Conservation (phyloP, 2,113 vertebrate genomes). For the Cyrtonyx montezumae region DNA sequence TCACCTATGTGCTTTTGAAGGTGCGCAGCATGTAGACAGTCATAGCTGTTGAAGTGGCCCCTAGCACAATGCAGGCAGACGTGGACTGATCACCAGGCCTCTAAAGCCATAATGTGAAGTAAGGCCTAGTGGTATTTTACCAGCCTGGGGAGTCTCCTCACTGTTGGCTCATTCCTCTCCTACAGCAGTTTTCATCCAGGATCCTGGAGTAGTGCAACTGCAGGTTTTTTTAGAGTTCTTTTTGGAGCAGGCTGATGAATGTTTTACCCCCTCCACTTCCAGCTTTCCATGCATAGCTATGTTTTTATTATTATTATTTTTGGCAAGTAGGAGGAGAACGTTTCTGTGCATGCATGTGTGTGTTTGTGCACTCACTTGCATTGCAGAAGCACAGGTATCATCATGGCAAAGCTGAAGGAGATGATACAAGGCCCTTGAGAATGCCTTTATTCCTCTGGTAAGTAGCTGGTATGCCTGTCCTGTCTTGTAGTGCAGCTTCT, state of each 20-base stretch:
- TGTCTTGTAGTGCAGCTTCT: neutral
- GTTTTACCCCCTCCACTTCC: neutral
- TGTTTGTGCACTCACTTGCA: neutral
- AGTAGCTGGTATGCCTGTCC: neutral
- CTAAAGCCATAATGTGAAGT: neutral
- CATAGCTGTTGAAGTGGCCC: neutral
- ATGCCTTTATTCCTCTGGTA: neutral
- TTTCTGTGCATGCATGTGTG: neutral
- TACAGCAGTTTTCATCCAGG: neutral
- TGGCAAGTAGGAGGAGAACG: neutral
- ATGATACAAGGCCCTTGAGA: neutral
- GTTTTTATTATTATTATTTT: neutral
- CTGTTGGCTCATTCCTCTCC: neutral
- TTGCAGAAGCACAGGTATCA: neutral
- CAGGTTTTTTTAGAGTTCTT: neutral
- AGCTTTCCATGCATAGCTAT: neutral
- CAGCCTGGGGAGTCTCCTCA: neutral
- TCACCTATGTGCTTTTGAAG: neutral
- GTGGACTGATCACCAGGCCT: neutral
- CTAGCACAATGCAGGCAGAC: neutral
- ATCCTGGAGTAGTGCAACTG: neutral
- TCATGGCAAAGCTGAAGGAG: neutral
- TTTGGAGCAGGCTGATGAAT: neutral
- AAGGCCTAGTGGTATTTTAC: neutral
- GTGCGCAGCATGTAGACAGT: neutral